Percentiles rank a stretch among this genome's conserved stretches.
phyloP scores from a whole-genome alignment of 2,113 vertebrate species.

The Oryzias javanicus region DNA sequence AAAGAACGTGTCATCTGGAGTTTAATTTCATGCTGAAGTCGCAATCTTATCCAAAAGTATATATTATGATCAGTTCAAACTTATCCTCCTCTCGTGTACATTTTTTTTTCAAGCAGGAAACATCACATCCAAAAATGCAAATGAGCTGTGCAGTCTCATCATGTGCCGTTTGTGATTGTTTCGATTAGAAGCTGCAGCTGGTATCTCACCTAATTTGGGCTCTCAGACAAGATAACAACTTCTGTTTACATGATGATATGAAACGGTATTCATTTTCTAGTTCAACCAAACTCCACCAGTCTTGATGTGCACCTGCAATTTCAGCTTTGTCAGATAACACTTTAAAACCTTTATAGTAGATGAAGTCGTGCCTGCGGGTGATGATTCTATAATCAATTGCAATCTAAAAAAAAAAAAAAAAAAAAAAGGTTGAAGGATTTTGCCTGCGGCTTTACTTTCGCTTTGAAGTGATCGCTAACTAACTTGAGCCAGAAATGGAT shows the following conservation, averaged over 20 bases:
- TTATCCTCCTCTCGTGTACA: no score
- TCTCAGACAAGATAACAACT: neutral
- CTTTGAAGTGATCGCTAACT: constrained; percentile 14
- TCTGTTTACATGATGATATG: neutral
- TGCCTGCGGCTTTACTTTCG: constrained; percentile 15
- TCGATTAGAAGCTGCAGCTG: constrained; percentile 4
- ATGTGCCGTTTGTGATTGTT: neutral
- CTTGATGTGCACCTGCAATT: constrained; percentile 6
- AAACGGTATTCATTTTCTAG: neutral
- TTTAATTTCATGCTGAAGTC: constrained; percentile 40
- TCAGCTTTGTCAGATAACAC: constrained; percentile 5
- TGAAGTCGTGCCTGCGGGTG: neutral
- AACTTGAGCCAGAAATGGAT: constrained; percentile 15
- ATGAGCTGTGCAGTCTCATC: neutral
- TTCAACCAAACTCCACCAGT: neutral
- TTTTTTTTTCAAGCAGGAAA: no score
- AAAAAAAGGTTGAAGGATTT: no score
- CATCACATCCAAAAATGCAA: neutral
- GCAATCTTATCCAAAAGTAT: constrained; percentile 20
- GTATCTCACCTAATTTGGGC: neutral
- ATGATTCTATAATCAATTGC: constrained; percentile 21
- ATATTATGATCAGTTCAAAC: neutral
- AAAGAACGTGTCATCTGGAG: constrained; percentile 40
- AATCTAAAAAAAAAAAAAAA: constrained; percentile 14
- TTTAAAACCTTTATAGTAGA: constrained; percentile 12